A percentile compares a stretch with the other conserved stretches of the same genome.
Conservation (phyloP, 1,140 invertebrate species). For the Cydia fagiglandana region DNA sequence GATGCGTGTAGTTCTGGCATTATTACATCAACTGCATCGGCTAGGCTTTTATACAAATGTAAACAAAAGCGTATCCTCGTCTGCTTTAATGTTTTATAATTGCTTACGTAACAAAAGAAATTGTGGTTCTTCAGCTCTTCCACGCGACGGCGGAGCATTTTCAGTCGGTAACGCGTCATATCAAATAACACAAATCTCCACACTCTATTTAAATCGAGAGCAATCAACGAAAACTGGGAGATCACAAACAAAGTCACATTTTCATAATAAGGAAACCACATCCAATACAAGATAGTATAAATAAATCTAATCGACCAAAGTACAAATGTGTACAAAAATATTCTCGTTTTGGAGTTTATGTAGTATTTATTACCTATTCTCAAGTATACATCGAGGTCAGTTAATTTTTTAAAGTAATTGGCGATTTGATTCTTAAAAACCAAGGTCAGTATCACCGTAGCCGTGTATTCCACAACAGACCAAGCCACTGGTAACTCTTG, state of each 20-base stretch:
- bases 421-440: constrained; percentile 49
- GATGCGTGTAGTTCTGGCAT: constrained; percentile 61
- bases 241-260: constrained; percentile 49
- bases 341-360: constrained; percentile 39
- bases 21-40: constrained; percentile 56
- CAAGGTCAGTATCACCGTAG: constrained; percentile 49
- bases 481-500: constrained; percentile 49
- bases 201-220: constrained; percentile 62
- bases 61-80: constrained; percentile 58
- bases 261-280: constrained; percentile 44
- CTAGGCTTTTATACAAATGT: constrained; percentile 57
- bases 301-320: constrained; percentile 52
- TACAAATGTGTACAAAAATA: constrained; percentile 41
- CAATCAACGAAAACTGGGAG: constrained; percentile 51
- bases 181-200: constrained; percentile 63
- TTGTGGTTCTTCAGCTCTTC: constrained; percentile 48
- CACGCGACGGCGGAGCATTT: constrained; percentile 52
- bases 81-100: constrained; percentile 57
- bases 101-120: constrained; percentile 56
- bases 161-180: constrained; percentile 56
- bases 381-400: constrained; percentile 52
- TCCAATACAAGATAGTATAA: constrained; percentile 52
- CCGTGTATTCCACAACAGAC: constrained; percentile 58
- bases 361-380: constrained; percentile 53
- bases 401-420: constrained; percentile 49